Evolutionary conservation across 2,888 invertebrate species (phyloP).

Genomic region (Actias luna): DNA sequence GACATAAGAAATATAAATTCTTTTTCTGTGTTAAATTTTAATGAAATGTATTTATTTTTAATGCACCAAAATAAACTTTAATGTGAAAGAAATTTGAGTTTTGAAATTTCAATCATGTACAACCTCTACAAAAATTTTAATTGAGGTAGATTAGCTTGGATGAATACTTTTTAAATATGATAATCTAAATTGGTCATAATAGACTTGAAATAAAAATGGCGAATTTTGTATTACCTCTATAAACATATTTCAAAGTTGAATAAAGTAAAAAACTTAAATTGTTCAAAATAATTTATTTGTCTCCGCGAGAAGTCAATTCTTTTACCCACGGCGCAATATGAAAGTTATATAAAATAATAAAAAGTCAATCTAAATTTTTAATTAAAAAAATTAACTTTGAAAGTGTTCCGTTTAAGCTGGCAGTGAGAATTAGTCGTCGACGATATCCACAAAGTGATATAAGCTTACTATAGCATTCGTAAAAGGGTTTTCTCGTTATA

Average conservation of each 20-base stretch:
- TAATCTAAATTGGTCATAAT: too few species aligned
- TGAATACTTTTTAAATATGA: too few species aligned
- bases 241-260: not conserved
- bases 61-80: too few species aligned
- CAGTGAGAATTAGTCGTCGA: not conserved
- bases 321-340: not conserved
- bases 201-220: too few species aligned
- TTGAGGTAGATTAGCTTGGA: too few species aligned
- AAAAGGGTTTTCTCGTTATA: conserved; percentile 10
- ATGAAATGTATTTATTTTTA: too few species aligned
- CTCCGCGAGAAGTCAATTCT: not conserved
- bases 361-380: conserved; percentile 4
- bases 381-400: not conserved
- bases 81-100: too few species aligned
- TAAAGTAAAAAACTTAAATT: not conserved
- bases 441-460: not conserved
- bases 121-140: too few species aligned
- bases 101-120: too few species aligned
- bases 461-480: not conserved
- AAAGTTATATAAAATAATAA: not conserved
- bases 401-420: not conserved
- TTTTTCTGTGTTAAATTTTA: too few species aligned
- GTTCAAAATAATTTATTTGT: not conserved
- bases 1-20: too few species aligned
- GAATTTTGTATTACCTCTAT: too few species aligned